Evolutionary conservation across 2,888 invertebrate genomes (phyloP).

Genomic region (Andrena fulva): DNA sequence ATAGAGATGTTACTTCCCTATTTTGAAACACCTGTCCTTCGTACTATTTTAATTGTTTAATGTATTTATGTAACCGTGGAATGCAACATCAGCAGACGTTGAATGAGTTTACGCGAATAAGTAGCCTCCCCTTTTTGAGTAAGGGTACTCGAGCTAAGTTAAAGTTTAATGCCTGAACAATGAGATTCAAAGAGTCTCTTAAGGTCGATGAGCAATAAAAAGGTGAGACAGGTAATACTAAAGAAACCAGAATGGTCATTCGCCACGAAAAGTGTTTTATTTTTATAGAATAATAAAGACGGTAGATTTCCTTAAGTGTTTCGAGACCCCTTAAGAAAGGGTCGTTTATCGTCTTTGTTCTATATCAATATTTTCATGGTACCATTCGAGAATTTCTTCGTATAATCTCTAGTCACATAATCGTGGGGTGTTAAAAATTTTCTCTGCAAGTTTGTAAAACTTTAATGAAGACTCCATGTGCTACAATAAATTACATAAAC

Average conservation of each 20-base stretch:
- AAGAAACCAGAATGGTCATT: constrained; percentile 36
- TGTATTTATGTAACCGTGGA: not conserved
- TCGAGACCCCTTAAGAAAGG: constrained; percentile 19
- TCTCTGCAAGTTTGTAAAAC: not conserved
- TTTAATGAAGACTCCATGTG: not conserved
- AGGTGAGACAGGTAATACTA: constrained; percentile 41
- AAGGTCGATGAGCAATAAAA: constrained; percentile 48
- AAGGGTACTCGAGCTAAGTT: constrained; percentile 38
- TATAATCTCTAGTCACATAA: not conserved
- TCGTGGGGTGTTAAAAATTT: not conserved
- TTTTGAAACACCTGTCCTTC: too few relatives aligned
- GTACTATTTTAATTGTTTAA: not conserved
- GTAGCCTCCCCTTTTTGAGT: constrained; percentile 10
- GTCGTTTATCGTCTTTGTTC: constrained; percentile 4
- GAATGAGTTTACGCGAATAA: constrained; percentile 39
- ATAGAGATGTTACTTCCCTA: too few relatives aligned
- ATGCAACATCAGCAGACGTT: constrained; percentile 7
- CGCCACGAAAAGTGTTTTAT: constrained; percentile 72
- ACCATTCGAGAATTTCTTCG: constrained; percentile 5
- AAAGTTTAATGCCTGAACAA: constrained; percentile 39
- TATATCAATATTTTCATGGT: constrained; percentile 5
- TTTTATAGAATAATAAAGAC: constrained; percentile 79
- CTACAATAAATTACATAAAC: not conserved
- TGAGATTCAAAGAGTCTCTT: constrained; percentile 55
- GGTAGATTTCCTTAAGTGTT: constrained; percentile 60